Evolutionary conservation across 2,113 vertebrate genomes (phyloP).

Genomic region (Misgurnus anguillicaudatus): DNA sequence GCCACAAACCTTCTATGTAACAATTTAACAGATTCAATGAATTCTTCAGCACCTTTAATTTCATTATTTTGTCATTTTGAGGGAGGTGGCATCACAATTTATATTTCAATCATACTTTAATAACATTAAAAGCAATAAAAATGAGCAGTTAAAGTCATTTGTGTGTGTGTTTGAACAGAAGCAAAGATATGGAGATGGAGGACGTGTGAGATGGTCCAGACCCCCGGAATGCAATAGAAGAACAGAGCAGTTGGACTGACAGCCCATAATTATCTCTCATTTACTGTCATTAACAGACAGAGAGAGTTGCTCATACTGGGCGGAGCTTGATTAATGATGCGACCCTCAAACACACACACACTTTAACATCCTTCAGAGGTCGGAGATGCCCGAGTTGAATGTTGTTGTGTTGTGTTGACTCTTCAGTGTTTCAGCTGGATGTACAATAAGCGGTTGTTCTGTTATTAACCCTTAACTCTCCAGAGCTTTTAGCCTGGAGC

Average conservation of each 20-base stretch:
- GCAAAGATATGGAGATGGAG: neutral
- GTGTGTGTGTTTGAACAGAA: slow-evolving; percentile 30
- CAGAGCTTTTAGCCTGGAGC: neutral
- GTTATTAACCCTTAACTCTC: neutral
- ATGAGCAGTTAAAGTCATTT: neutral
- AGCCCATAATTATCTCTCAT: slow-evolving; percentile 46
- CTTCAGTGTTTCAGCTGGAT: neutral
- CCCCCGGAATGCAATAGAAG: slow-evolving; percentile 41
- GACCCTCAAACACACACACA: slow-evolving; percentile 60
- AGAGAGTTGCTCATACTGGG: slow-evolving; percentile 41
- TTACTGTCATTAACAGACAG: slow-evolving; percentile 54
- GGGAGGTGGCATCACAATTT: no score
- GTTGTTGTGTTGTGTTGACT: neutral
- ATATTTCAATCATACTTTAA: no score
- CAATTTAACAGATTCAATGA: no score
- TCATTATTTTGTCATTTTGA: no score
- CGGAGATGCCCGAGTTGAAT: neutral
- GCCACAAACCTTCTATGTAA: no score
- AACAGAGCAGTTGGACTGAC: slow-evolving; percentile 18
- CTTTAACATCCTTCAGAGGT: slow-evolving; percentile 44
- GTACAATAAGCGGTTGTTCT: neutral
- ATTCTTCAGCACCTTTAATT: no score
- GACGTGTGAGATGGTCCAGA: neutral
- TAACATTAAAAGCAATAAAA: no score
- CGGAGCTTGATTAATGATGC: slow-evolving; percentile 43